Base-by-base conservation (phyloP, 2,888 invertebrate genomes). In the Globia sparganii region DNA sequence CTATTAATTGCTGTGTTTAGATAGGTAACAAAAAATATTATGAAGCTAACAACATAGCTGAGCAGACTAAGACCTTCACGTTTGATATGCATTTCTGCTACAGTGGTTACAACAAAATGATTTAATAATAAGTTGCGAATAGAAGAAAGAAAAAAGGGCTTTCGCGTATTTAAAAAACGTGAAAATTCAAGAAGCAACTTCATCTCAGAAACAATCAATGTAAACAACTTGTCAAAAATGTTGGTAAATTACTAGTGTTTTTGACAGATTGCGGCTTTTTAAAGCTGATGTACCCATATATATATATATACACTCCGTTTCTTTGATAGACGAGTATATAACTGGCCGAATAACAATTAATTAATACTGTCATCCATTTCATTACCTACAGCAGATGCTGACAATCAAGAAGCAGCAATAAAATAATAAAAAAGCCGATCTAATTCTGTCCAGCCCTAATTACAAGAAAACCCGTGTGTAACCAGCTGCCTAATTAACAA, bases 401-500 rank as follows among this genome's bases (percentile, higher is more conserved):
- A 8, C 4, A 82, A 59, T 61, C 21, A 37, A 59, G n/a, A 28
- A 40, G 0, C 13, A 21, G 2, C 46, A 28, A 40, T 0, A 18
- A 61, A 25, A 2, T 65, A 43, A 43, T 31, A 8, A 53, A 15
- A 28, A 28, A 28, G 6, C 4, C 6, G 0, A 2, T 6, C 59
- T 6, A n/a, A 49, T 46, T 59, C 34, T 31, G 31, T 2, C 4
- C 5, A 31, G 0, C 49, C 56, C 9, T 59, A 34, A 40, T 49
- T 59, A n/a, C 25, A 75, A 73, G 46, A 68, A 62, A 28, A 28
- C 25, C 25, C 25, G 37, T 70, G 28, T 64, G 72, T 62, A 67
- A 37, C 61, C 75, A 77, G 77, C 65, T 72, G 71, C 67, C 46
- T 83, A 80, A 87, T 87, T 83, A 86, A 72, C 76, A 68, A 75